A percentile compares a stretch with the other conserved stretches of the same genome.
phyloP scores from a whole-genome alignment of 2,113 vertebrate genomes.

The Dicentrarchus labrax region DNA sequence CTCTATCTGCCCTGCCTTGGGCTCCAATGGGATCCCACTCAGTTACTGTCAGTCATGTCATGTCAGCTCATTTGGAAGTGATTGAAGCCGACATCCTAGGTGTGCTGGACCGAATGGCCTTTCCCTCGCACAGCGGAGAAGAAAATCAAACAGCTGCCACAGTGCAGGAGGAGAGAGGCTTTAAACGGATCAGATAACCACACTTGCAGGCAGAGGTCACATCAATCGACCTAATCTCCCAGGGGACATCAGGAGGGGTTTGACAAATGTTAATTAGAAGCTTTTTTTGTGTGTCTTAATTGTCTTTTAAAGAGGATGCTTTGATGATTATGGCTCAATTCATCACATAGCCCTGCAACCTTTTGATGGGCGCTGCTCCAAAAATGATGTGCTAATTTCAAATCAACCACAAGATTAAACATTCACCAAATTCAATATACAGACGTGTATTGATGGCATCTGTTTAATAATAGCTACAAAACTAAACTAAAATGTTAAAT shows the following conservation, averaged over 20 bases:
- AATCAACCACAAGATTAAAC: background rate
- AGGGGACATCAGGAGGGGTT: background rate
- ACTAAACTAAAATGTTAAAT: too few species aligned
- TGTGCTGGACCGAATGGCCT: conserved; percentile 39
- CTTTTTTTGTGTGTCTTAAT: background rate
- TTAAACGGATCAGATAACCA: conserved; percentile 5
- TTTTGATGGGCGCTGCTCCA: background rate
- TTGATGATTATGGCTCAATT: conserved; percentile 37
- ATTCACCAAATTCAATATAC: background rate
- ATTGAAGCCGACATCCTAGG: conserved; percentile 45
- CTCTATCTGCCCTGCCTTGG: background rate
- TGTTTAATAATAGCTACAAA: background rate
- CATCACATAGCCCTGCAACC: background rate
- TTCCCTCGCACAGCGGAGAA: background rate
- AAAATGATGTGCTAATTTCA: background rate
- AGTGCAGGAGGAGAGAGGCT: background rate
- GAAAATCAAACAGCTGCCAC: conserved; percentile 18
- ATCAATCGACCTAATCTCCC: background rate
- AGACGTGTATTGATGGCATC: background rate
- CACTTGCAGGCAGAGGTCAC: background rate
- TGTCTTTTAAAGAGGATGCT: conserved; percentile 23
- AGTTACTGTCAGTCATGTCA: conserved; percentile 26
- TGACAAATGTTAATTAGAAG: conserved; percentile 50
- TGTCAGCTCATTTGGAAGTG: conserved; percentile 55
- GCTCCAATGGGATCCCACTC: conserved; percentile 19